Evolutionary conservation across 2,888 invertebrate genomes (phyloP), one percentile per base, ranked within the genome.

Genomic region (Nemoura dubitans): DNA sequence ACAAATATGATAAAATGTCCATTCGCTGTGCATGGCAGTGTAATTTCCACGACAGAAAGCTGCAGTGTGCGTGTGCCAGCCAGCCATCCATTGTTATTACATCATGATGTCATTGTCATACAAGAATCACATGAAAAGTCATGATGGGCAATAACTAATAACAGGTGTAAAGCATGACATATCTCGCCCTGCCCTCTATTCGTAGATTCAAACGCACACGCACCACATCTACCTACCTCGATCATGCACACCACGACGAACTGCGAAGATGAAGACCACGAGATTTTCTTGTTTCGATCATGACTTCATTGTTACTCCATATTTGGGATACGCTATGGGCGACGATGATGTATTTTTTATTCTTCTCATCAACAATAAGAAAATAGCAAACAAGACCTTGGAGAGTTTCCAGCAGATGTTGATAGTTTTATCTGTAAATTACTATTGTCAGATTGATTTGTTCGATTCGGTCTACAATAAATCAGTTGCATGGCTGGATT

Each of bases 241-340:
- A 5, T 76, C 76, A 3, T 76, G 7, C 26, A 27, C 78, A 26
- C 26, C 28, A 28, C 76, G 2, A n/a, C 21, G n/a, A n/a, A n/a
- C 25, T 76, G 76, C 5, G 6, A 26, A 27, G 28, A 27, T 78
- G 78, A 26, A n/a, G 78, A 26, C 3, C 78, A n/a, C n/a, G 21
- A n/a, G 76, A n/a, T 78, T 27, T 78, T 27, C 28, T 28, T 14
- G n/a, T 27, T 78, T 28, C 78, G n/a, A 78, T 6, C 26, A 26
- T 78, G 78, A 78, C 78, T 78, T 78, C 78, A 78, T 78, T 78
- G 78, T 78, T 78, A 78, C 3, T 16, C 78, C 78, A 78, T 78
- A 78, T 78, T 78, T 78, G 78, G 78, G 28, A 27, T 26, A 27
- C 6, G 21, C 78, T 2, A 78, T 78, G 78, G 78, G 78, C 78